phyloP scores from a whole-genome alignment of 2,888 invertebrate species.

The Zaprionus lineosus region DNA sequence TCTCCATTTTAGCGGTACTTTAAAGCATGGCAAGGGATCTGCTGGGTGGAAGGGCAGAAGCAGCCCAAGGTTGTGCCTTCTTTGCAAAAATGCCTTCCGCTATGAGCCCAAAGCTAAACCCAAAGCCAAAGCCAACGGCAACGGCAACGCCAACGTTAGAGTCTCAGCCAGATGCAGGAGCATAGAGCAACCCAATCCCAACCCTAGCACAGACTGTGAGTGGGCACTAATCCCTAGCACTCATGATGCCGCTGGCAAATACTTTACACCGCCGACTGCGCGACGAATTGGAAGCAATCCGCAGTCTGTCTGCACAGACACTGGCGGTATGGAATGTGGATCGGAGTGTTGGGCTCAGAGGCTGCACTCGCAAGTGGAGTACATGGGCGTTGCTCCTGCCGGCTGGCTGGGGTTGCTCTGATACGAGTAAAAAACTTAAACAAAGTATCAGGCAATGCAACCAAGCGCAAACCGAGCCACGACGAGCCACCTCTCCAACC shows the following conservation, averaged over 20 bases:
- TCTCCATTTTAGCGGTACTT: slow-evolving; percentile 60
- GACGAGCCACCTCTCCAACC: slow-evolving; percentile 31
- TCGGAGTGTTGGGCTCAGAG: slow-evolving; percentile 2
- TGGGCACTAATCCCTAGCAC: slow-evolving; percentile 73
- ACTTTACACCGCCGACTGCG: slow-evolving; percentile 77
- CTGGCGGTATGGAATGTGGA: slow-evolving; percentile 6
- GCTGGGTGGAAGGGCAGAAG: slow-evolving; percentile 12
- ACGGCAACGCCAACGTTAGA: neutral
- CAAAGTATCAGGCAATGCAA: slow-evolving; percentile 74
- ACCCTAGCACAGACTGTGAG: slow-evolving; percentile 33
- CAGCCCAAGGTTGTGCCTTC: slow-evolving; percentile 65
- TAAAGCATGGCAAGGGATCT: slow-evolving; percentile 57
- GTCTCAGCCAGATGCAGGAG: no score
- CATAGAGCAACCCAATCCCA: slow-evolving; percentile 4
- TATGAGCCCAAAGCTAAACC: slow-evolving; percentile 26
- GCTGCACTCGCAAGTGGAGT: slow-evolving; percentile 44
- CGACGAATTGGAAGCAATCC: slow-evolving; percentile 80
- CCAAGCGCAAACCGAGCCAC: slow-evolving; percentile 69
- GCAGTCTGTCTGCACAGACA: slow-evolving; percentile 70
- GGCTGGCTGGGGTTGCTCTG: slow-evolving; percentile 55
- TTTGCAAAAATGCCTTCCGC: slow-evolving; percentile 58
- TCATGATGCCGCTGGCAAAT: slow-evolving; percentile 75
- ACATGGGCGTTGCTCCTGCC: slow-evolving; percentile 68
- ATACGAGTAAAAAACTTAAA: slow-evolving; percentile 63
- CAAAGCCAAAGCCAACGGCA: neutral